Evolutionary conservation across 2,888 invertebrate species (phyloP), one percentile per base, ranked within the genome.

Genomic region (Pachycephus smyrnensis): DNA sequence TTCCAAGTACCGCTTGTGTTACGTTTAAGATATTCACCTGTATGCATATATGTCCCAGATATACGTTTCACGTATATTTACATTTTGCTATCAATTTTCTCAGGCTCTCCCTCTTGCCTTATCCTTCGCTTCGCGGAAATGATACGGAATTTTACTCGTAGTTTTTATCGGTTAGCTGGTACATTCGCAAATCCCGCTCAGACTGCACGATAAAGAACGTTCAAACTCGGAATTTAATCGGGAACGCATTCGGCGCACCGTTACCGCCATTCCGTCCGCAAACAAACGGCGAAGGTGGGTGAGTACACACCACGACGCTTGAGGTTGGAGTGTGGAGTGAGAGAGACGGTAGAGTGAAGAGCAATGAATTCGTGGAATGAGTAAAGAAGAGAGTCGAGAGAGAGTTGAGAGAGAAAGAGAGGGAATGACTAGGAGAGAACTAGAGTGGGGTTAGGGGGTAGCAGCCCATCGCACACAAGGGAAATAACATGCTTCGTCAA

Each of bases 401-500:
- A 73, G 75, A 80, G 77, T 75, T 73, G 77, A 75, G 76, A 68
- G 81, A 80, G 80, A 79, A 81, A 81, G 80, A 79, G 81, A 69
- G 76, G 75, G 75, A 23, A 37, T 73, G 81, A 69, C 74, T 71
- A 80, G 73, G 30, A 69, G 55, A 80, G 69, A 75, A 80, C 74
- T 78, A 78, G 73, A 75, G 78, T 69, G 73, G 77, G 77, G 71
- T 76, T 78, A 73, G 77, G 75, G 76, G 79, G 71, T 76, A 68
- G 75, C 69, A 75, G 36, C 74, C 75, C 87, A 87, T 84, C 85
- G 88, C 89, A 90, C 91, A 89, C 90, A 89, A 87, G 91, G 91
- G 91, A 91, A 90, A 91, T 90, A 91, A 90, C 90, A 90, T 90
- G 91, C 90, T 91, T 91, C 91, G 91, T 91, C 91, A 90, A 91